Conservation (phyloP, 2,113 vertebrate species). For the Cyprinodon variegatus region DNA sequence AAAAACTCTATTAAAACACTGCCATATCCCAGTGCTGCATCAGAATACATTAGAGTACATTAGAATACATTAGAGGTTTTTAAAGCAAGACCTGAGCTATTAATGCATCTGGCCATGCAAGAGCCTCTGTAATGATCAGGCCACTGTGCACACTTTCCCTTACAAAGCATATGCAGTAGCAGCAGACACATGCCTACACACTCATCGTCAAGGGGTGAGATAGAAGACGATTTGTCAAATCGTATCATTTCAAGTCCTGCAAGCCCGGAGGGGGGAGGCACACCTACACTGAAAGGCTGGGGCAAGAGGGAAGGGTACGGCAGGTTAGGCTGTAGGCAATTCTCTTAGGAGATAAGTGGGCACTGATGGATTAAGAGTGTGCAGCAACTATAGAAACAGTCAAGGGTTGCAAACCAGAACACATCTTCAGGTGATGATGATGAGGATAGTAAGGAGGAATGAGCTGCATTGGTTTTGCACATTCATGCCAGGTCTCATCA, state of each 20-base stretch:
- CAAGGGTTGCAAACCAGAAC: slow-evolving; percentile 21
- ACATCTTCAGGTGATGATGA: slow-evolving; percentile 38
- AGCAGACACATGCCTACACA: slow-evolving; percentile 20
- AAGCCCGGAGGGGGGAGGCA: slow-evolving; percentile 21
- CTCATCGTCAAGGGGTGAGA: slow-evolving; percentile 37
- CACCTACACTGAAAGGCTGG: slow-evolving; percentile 12
- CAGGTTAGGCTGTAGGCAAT: slow-evolving; percentile 28
- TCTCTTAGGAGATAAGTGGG: slow-evolving; percentile 31
- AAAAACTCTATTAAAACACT: slow-evolving; percentile 72
- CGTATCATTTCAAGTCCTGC: slow-evolving; percentile 25
- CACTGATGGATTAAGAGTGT: slow-evolving; percentile 15
- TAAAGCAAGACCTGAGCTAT: slow-evolving; percentile 66
- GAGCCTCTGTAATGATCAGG: slow-evolving; percentile 61
- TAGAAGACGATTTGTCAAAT: slow-evolving; percentile 60
- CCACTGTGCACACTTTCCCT: slow-evolving; percentile 19
- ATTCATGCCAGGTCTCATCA: slow-evolving; percentile 28
- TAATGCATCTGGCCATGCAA: slow-evolving; percentile 71
- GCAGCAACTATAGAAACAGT: slow-evolving; percentile 1
- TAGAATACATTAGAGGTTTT: slow-evolving; percentile 78
- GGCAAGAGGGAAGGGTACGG: slow-evolving; percentile 1
- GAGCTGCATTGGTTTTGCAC: slow-evolving; percentile 14
- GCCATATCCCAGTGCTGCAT: slow-evolving; percentile 56
- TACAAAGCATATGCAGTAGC: neutral
- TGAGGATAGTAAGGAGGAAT: slow-evolving; percentile 25
- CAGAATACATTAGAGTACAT: slow-evolving; percentile 78